Percentiles rank a stretch among this genome's conserved stretches.
Conservation (phyloP, 2,797 vertebrate species). For the Chiroxiphia lanceolata region DNA sequence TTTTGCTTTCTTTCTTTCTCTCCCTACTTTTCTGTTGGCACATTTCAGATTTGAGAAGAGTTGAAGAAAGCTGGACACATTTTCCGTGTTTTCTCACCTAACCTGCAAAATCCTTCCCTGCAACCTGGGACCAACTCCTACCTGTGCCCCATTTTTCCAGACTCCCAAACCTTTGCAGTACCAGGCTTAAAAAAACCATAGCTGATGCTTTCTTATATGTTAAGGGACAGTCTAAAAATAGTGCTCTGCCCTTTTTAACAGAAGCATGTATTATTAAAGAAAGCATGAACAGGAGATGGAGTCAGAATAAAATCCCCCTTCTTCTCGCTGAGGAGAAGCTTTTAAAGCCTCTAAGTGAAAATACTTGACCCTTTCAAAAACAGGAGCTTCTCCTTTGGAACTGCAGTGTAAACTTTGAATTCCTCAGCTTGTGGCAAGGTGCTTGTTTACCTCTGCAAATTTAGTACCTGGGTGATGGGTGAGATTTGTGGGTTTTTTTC, state of each 20-base stretch:
- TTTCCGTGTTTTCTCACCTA: not conserved
- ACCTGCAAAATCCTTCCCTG: not conserved
- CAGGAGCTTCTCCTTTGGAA: not conserved
- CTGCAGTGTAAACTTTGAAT: not conserved
- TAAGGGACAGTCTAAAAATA: slow-evolving; percentile 57
- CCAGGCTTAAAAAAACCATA: not conserved
- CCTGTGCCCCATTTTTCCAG: slow-evolving; percentile 24
- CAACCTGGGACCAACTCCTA: slow-evolving; percentile 16
- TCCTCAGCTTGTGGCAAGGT: not conserved
- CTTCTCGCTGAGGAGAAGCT: not conserved
- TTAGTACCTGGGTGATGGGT: not conserved
- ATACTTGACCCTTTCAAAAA: not conserved
- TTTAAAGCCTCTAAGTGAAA: not conserved
- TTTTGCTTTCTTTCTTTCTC: slow-evolving; percentile 38
- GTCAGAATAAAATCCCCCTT: not conserved
- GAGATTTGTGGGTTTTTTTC: fast-evolving
- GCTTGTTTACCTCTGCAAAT: not conserved
- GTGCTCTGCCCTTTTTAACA: slow-evolving; percentile 25
- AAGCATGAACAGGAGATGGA: not conserved
- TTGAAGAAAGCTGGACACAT: not conserved
- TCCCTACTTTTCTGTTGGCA: not conserved
- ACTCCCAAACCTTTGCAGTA: not conserved
- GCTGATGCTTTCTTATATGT: slow-evolving; percentile 7
- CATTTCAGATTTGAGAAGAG: not conserved
- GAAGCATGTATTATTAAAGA: slow-evolving; percentile 61